Evolutionary conservation across 2,888 invertebrate genomes (phyloP).

Genomic region (Frankliniella fusca): DNA sequence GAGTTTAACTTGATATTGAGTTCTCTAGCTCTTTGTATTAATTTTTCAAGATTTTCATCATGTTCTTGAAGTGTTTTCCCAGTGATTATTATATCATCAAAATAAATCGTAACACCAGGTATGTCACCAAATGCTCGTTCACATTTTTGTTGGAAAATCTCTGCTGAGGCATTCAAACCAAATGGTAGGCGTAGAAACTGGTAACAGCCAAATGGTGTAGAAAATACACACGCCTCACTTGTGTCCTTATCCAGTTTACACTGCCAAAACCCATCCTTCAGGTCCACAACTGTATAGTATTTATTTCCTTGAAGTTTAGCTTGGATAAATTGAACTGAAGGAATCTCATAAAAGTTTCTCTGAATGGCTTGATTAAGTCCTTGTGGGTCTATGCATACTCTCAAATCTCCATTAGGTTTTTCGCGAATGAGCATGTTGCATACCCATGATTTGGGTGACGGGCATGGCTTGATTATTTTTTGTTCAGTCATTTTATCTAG

Average conservation of each 20-base stretch:
- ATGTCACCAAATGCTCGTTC: conserved; percentile 36
- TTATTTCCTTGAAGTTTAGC: conserved; percentile 39
- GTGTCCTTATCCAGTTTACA: conserved; percentile 38
- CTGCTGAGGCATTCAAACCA: conserved; percentile 36
- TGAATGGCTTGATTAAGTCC: conserved; percentile 43
- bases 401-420: conserved; percentile 42
- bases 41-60: conserved; percentile 39
- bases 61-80: conserved; percentile 40
- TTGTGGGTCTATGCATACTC: conserved; percentile 46
- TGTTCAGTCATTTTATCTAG: too few species aligned
- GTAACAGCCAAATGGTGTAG: conserved; percentile 39
- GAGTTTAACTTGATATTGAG: conserved; percentile 41
- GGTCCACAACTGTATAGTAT: conserved; percentile 41
- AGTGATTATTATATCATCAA: conserved; percentile 35
- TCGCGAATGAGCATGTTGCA: conserved; percentile 44
- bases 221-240: conserved; percentile 38
- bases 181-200: conserved; percentile 39
- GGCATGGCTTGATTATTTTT: too few species aligned
- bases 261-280: conserved; percentile 40
- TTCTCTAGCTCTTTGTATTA: conserved; percentile 39
- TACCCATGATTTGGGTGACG: conserved; percentile 40
- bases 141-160: conserved; percentile 37
- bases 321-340: conserved; percentile 41
- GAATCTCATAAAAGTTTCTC: conserved; percentile 39
- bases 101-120: conserved; percentile 31